Evolutionary conservation across 2,888 invertebrate species (phyloP).

Genomic region (Chymomyza procnemis): DNA sequence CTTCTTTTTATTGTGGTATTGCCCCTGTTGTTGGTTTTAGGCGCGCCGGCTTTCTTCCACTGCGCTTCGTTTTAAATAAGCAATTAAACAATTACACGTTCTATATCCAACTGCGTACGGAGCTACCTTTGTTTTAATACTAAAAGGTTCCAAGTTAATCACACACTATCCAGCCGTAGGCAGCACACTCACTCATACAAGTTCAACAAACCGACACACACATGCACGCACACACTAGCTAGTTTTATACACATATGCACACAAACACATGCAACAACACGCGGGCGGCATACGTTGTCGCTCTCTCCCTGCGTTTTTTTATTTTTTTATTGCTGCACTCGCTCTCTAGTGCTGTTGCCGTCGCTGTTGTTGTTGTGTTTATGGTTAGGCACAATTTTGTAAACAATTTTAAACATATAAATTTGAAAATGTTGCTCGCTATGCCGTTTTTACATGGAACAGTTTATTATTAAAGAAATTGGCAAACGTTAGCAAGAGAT

Average conservation of each 20-base stretch:
- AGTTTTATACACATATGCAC: slow-evolving; percentile 22
- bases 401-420: background rate
- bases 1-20: background rate
- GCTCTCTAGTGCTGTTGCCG: no score
- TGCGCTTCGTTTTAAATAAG: no score
- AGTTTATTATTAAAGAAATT: no score
- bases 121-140: slow-evolving; percentile 31
- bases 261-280: slow-evolving; percentile 29
- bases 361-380: no score
- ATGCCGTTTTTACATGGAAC: background rate
- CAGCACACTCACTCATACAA: slow-evolving; percentile 28
- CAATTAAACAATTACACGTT: no score
- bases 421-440: background rate
- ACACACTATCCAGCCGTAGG: slow-evolving; percentile 44
- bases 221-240: slow-evolving; percentile 22
- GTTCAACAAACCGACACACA: background rate
- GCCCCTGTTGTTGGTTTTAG: background rate
- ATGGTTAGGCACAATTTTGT: background rate
- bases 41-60: background rate
- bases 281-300: background rate
- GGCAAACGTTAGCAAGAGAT: background rate
- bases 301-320: no score
- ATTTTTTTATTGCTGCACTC: background rate
- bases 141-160: slow-evolving; percentile 54
- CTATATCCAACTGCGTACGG: no score